Conservation (phyloP, 2,113 vertebrate species). For the Dromiciops gliroides region DNA sequence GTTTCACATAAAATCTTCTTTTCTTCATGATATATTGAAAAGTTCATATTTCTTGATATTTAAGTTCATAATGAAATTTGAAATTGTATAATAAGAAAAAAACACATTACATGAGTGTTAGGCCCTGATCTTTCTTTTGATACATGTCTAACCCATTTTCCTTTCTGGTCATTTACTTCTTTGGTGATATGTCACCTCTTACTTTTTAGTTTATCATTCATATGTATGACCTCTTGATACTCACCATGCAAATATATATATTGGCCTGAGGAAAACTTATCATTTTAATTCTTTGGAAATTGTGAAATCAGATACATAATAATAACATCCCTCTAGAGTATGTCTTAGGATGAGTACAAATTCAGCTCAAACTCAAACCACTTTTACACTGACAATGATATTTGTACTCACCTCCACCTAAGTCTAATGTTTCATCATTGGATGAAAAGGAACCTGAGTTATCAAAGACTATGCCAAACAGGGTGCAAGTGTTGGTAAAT, state of each 20-base stretch:
- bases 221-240: neutral
- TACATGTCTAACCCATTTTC: neutral
- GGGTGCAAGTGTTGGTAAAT: neutral
- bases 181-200: neutral
- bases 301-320: neutral
- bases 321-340: neutral
- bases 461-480: neutral
- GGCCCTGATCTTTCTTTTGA: neutral
- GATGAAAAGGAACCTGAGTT: neutral
- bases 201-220: neutral
- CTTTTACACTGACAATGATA: neutral
- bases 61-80: neutral
- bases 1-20: neutral
- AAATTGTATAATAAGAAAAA: neutral
- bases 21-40: neutral
- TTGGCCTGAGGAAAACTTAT: neutral
- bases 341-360: neutral
- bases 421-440: neutral
- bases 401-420: neutral
- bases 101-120: neutral
- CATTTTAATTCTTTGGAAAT: neutral
- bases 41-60: neutral
- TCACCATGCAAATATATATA: neutral
- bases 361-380: neutral
- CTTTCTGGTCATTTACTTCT: neutral